Percentiles rank a stretch among this genome's conserved stretches.
Evolutionary conservation across 2,888 invertebrate species (phyloP).

Genomic region (Oxystoma pomonae): DNA sequence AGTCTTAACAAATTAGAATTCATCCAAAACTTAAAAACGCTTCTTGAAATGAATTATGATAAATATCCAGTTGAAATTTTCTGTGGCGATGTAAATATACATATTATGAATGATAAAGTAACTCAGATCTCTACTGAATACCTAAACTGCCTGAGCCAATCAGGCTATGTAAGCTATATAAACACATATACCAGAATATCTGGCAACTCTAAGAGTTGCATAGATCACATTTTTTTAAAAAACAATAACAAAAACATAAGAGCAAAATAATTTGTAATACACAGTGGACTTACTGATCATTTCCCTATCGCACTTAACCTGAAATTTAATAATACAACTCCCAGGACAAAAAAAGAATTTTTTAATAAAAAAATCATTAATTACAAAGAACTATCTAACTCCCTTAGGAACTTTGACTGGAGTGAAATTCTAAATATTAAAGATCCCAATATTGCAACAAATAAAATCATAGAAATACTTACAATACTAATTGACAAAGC

Average conservation of each 20-base stretch:
- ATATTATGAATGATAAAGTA: neutral
- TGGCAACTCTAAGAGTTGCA: neutral
- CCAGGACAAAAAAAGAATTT: neutral
- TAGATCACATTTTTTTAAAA: neutral
- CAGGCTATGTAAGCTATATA: neutral
- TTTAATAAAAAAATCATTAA: no score
- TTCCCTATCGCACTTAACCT: neutral
- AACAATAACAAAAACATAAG: neutral
- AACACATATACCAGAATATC: neutral
- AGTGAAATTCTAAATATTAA: neutral
- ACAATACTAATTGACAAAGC: neutral
- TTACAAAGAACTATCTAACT: no score
- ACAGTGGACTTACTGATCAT: neutral
- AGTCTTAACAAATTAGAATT: neutral
- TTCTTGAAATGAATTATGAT: neutral
- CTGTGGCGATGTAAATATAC: neutral
- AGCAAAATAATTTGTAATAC: neutral
- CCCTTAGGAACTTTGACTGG: neutral
- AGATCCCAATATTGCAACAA: neutral
- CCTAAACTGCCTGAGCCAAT: neutral
- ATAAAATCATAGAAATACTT: neutral
- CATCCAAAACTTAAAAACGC: neutral
- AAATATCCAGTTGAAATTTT: neutral
- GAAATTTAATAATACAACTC: neutral
- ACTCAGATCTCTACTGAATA: neutral